phyloP scores from a whole-genome alignment of 2,797 vertebrate genomes.

The Cetoscarus ocellatus region DNA sequence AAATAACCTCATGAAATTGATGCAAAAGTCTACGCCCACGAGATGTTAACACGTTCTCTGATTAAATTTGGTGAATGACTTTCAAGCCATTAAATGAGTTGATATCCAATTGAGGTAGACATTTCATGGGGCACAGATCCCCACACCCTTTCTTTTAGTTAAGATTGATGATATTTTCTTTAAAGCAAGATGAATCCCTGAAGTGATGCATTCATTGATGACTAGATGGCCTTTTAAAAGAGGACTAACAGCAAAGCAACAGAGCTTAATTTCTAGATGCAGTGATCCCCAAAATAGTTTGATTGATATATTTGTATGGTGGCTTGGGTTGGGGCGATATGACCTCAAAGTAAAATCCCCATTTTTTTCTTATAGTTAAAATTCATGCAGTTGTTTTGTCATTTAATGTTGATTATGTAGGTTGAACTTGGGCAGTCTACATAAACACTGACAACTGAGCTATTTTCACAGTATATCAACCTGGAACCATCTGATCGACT shows the following conservation, averaged over 20 bases:
- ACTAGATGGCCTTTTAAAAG: background rate
- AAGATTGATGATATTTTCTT: conserved; percentile 56
- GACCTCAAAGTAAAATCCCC: too few species aligned
- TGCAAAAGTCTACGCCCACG: conserved; percentile 72
- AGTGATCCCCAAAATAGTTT: conserved; percentile 11
- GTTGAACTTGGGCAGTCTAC: too few species aligned
- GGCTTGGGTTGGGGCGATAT: background rate
- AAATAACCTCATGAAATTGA: conserved; percentile 65
- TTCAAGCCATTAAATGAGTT: conserved; percentile 52
- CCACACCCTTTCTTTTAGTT: conserved; percentile 42
- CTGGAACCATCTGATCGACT: too few species aligned
- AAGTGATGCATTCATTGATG: conserved; percentile 13
- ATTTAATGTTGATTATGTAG: too few species aligned
- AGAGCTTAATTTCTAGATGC: background rate
- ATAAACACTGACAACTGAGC: too few species aligned
- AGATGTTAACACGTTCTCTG: conserved; percentile 45
- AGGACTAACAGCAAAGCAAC: background rate
- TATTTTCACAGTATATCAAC: too few species aligned
- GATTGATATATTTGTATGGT: background rate
- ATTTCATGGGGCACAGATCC: conserved; percentile 17
- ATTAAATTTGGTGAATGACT: conserved; percentile 56
- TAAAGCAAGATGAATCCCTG: conserved; percentile 18
- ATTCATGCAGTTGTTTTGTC: too few species aligned
- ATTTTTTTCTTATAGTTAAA: too few species aligned
- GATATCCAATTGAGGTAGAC: conserved; percentile 41